phyloP scores from a whole-genome alignment of 1,140 invertebrate genomes.

The Homalodisca vitripennis region DNA sequence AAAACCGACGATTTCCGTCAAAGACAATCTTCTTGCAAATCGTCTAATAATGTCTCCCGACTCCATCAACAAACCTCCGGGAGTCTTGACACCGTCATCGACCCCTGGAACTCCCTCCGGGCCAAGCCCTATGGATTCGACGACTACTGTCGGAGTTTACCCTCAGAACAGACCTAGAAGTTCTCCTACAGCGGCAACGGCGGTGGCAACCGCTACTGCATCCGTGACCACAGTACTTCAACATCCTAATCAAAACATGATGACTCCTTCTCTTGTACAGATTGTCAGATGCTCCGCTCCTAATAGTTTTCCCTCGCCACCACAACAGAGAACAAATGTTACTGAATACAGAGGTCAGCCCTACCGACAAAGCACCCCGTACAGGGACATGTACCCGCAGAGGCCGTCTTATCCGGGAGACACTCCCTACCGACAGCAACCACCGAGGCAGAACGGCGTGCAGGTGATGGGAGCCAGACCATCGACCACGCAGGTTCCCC shows the following conservation, averaged over 20 bases:
- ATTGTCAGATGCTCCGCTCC: constrained; percentile 35
- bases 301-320: constrained; percentile 36
- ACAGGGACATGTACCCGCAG: constrained; percentile 47
- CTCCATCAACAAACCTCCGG: constrained; percentile 37
- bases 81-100: constrained; percentile 61
- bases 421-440: constrained; percentile 42
- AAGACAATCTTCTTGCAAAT: constrained; percentile 32
- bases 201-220: constrained; percentile 44
- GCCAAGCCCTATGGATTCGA: constrained; percentile 40
- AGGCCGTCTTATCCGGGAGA: constrained; percentile 45
- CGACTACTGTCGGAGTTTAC: constrained; percentile 20
- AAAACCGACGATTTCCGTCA: constrained; percentile 30
- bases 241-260: constrained; percentile 33
- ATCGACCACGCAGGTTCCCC: constrained; percentile 39
- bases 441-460: constrained; percentile 39
- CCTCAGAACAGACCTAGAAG: constrained; percentile 34
- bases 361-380: constrained; percentile 31
- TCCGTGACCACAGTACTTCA: constrained; percentile 46
- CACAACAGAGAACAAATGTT: constrained; percentile 28
- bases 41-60: constrained; percentile 35
- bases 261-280: constrained; percentile 35
- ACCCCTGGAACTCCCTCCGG: constrained; percentile 62
- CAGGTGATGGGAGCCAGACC: constrained; percentile 29
- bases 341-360: constrained; percentile 28
- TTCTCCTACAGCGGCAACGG: constrained; percentile 37